phyloP scores from a whole-genome alignment of 2,888 invertebrate species.

The Malthinus flaveolus region DNA sequence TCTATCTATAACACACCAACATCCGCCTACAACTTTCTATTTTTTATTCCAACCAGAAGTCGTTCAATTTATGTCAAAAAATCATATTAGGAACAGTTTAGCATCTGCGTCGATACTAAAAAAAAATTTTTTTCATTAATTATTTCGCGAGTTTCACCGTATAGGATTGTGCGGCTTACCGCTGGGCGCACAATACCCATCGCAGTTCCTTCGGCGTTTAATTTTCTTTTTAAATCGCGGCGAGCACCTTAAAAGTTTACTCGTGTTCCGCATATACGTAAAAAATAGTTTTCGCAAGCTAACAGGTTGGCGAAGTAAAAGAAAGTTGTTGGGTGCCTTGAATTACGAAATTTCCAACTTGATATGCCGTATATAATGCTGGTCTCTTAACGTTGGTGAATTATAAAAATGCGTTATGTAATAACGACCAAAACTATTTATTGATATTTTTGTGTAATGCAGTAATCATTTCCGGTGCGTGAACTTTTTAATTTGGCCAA shows the following conservation, averaged over 20 bases:
- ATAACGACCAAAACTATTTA: constrained; percentile 10
- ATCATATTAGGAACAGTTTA: background rate
- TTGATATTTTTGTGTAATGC: constrained; percentile 12
- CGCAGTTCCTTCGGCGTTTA: background rate
- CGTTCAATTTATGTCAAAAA: background rate
- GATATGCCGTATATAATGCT: constrained; percentile 33
- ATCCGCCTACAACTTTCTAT: constrained; percentile 5
- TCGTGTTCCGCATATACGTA: constrained; percentile 13
- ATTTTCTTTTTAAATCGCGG: background rate
- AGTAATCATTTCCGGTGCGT: constrained; percentile 13
- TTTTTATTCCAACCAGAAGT: background rate
- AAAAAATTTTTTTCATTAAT: background rate
- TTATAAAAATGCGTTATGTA: constrained; percentile 26
- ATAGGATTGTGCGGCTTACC: too few relatives aligned
- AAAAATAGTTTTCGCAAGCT: constrained; percentile 19
- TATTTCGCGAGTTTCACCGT: too few relatives aligned
- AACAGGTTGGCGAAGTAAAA: constrained; percentile 30
- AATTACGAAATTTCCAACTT: constrained; percentile 36
- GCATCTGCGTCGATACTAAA: background rate
- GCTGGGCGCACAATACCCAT: too few relatives aligned
- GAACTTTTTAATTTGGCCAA: background rate
- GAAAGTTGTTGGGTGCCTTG: constrained; percentile 32
- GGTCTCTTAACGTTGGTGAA: constrained; percentile 32
- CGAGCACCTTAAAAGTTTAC: constrained; percentile 3
- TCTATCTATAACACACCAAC: background rate